Evolutionary conservation across 2,113 vertebrate species (phyloP).

Genomic region (Callocephalon fimbriatum): DNA sequence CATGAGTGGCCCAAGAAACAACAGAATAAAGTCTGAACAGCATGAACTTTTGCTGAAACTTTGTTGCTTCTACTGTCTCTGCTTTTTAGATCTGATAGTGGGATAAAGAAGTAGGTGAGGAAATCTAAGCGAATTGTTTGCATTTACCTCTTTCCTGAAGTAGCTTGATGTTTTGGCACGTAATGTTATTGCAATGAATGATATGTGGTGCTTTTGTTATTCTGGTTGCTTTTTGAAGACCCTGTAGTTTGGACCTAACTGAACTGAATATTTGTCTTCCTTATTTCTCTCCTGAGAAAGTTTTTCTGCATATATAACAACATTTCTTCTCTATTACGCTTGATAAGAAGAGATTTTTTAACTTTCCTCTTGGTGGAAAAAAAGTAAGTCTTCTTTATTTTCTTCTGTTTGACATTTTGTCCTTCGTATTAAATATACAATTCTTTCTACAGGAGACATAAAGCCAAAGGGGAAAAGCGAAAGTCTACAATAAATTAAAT

Average conservation of each 20-base stretch:
- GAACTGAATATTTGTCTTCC: constrained; percentile 48
- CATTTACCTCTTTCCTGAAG: constrained; percentile 6
- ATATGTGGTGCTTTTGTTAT: constrained; percentile 57
- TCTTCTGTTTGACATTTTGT: constrained; percentile 59
- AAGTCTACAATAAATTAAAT: neutral
- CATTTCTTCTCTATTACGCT: constrained; percentile 60
- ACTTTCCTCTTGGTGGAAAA: constrained; percentile 68
- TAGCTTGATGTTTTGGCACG: neutral
- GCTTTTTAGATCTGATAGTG: neutral
- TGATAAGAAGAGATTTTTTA: constrained; percentile 69
- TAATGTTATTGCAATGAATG: constrained; percentile 28
- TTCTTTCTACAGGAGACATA: constrained; percentile 56
- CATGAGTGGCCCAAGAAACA: neutral
- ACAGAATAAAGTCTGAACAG: neutral
- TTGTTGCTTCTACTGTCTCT: neutral
- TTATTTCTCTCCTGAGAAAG: constrained; percentile 54
- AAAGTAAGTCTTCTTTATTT: constrained; percentile 69
- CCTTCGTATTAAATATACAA: constrained; percentile 41
- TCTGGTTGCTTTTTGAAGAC: constrained; percentile 62
- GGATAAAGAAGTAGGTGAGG: neutral
- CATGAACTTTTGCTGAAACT: neutral
- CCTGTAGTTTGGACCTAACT: constrained; percentile 38
- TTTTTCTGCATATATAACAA: constrained; percentile 53
- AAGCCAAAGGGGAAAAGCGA: neutral
- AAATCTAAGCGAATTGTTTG: neutral